Evolutionary conservation across 2,113 vertebrate species (phyloP), one percentile per base, ranked within the genome.

Genomic region (Poecilia latipinna): DNA sequence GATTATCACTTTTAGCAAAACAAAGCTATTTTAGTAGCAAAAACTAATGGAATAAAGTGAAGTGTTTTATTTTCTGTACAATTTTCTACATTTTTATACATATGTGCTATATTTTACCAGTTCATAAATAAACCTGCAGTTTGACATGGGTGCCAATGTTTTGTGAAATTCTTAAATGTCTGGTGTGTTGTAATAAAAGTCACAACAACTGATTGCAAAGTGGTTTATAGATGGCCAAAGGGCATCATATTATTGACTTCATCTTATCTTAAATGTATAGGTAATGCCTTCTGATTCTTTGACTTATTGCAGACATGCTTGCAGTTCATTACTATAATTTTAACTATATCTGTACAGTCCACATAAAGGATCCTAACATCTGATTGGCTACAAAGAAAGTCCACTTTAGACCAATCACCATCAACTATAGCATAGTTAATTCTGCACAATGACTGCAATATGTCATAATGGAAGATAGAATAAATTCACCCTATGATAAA

Each of bases 51-150:
- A 93, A 82, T 82, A 91, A 93, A 93, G 85, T 82, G 91, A 93
- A 94, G 92, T 94, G 92, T 92, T 95, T 93, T 95, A 94, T 94
- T 94, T 95, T 95, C 88, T 91, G 93, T 94, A 95, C 86, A 91
- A 89, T 95, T 94, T 95, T 94, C 91, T 94, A 95, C 92, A 92
- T 94, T 94, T 95, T 95, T 94, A 93, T 95, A 94, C 92, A 94
- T 94, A 95, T 93, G 93, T 94, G 92, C 90, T 95, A 94, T 95
- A 95, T 95, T 94, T 93, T 93, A 93, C 93, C 90, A 90, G 90
- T 94, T 92, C 91, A 93, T 93, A 86, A 95, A 95, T 95, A 95
- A 95, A 95, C 74, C 68, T 92, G 88, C 87, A 87, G 90, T 91
- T 91, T 94, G 92, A 85, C 86, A 92, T 91, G 88, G 79, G 93